A percentile compares a stretch with the other conserved stretches of the same genome.
phyloP scores from a whole-genome alignment of 2,888 invertebrate species.

The Criorhina ranunculi region DNA sequence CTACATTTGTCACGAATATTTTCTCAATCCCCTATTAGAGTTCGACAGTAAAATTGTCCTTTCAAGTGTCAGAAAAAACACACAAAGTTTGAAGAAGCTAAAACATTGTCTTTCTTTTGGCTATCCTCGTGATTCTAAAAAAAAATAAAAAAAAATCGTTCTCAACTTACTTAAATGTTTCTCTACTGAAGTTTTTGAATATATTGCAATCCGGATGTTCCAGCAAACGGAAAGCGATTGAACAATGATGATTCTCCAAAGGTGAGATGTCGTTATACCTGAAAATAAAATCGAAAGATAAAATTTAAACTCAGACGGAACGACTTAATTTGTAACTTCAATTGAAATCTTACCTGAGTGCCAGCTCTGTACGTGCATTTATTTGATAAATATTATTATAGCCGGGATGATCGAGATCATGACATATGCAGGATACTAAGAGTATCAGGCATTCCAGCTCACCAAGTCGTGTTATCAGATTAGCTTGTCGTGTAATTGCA shows the following conservation, averaged over 20 bases:
- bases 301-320: background rate
- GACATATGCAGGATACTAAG: slow-evolving; percentile 92
- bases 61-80: too few species aligned
- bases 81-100: too few species aligned
- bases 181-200: slow-evolving; percentile 88
- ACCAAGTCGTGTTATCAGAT: slow-evolving; percentile 89
- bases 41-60: too few species aligned
- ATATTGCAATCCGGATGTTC: slow-evolving; percentile 93
- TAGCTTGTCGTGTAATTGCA: slow-evolving; percentile 90
- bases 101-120: too few species aligned
- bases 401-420: slow-evolving; percentile 92
- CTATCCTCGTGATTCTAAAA: background rate
- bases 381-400: slow-evolving; percentile 93
- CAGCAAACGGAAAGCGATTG: slow-evolving; percentile 92
- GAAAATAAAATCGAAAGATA: slow-evolving; percentile 18
- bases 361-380: slow-evolving; percentile 92
- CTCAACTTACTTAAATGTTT: slow-evolving; percentile 86
- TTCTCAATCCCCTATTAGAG: too few species aligned
- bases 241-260: slow-evolving; percentile 94
- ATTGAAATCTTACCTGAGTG: slow-evolving; percentile 86
- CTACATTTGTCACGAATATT: too few species aligned
- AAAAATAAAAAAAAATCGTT: slow-evolving; percentile 4
- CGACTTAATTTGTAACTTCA: background rate
- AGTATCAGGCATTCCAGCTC: slow-evolving; percentile 91
- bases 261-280: slow-evolving; percentile 94